Base-by-base conservation (phyloP, 2,113 vertebrate species). In the Balaeniceps rex region DNA sequence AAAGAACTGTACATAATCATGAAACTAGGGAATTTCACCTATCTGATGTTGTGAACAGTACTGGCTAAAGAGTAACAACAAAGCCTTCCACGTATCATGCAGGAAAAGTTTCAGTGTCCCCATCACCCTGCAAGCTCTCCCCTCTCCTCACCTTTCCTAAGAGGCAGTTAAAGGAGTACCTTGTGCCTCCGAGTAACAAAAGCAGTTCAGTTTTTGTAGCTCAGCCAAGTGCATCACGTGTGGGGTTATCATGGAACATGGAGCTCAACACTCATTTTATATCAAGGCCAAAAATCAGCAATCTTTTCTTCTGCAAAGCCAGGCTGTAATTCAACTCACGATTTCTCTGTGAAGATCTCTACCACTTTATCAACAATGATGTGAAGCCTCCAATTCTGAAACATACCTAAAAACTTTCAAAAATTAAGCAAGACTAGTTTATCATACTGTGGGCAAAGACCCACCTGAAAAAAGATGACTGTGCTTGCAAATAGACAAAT, bases 71-170 rank as follows among this genome's bases (percentile, higher is more conserved):
- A 89, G 6, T 19, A 68, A 57, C 74, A 88, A 38, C 5, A 6
- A 94, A 87, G 82, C 96, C 93, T 97, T 98, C 84, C 79, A 89
- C 58, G 70, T 58, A 64, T 58, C 60, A 61, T 49, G 61, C n/a
- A 57, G 18, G 15, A 61, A 82, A 94, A 42, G 9, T 36, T 82
- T 86, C 63, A 80, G 58, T 40, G 33, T 80, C 60, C 40, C 65
- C n/a, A n/a, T 3, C 2, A 6, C 6, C 12, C 33, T 68, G 52
- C 31, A 52, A 78, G 22, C 7, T 60, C 46, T 66, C 3, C 40
- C 10, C 25, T 34, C 3, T 1, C 5, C 34, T 84, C 49, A 34
- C 4, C 10, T 8, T 25, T 77, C 36, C 17, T 18, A 77, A 60
- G 22, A 65, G 14, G 26, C 25, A 87, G 28, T 22, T 78, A 33